These are phyloP conservation scores for Heliconius cydno DNA, from an alignment of 2,888 invertebrate genomes.

Conservation along the genomic window DNA sequence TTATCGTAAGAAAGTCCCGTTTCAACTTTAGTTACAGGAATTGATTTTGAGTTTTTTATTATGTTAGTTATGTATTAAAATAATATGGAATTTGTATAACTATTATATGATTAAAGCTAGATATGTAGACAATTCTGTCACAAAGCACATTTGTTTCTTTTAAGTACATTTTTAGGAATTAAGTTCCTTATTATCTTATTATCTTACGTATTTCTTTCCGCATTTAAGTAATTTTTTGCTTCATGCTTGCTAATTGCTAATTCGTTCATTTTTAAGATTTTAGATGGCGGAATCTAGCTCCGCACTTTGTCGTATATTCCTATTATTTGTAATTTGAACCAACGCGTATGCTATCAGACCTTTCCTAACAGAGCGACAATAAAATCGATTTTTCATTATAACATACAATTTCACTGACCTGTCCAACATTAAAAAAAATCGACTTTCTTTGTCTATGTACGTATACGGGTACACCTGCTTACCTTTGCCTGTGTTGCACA, in stretches of 20 bases:
- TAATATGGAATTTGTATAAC: background rate
- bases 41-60: constrained; percentile 29
- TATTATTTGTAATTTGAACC: background rate
- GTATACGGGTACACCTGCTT: constrained; percentile 69
- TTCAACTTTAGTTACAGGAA: constrained; percentile 42
- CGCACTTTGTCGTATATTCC: no score
- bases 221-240: no score
- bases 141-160: background rate
- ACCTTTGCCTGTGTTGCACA: constrained; percentile 70
- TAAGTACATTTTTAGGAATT: background rate
- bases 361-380: background rate
- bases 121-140: background rate
- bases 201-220: no score
- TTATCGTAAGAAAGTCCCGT: constrained; percentile 53
- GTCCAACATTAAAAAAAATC: constrained; percentile 57
- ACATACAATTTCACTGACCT: constrained; percentile 60
- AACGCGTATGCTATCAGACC: background rate
- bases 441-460: constrained; percentile 69
- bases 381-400: background rate
- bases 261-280: no score
- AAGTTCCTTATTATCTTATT: no score
- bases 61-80: background rate
- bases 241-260: no score
- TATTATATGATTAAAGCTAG: background rate
- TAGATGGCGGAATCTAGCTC: no score